A percentile compares a stretch with the other conserved stretches of the same genome.
Evolutionary conservation across 2,113 vertebrate species (phyloP).

Genomic region (Rhabdomys dilectus): DNA sequence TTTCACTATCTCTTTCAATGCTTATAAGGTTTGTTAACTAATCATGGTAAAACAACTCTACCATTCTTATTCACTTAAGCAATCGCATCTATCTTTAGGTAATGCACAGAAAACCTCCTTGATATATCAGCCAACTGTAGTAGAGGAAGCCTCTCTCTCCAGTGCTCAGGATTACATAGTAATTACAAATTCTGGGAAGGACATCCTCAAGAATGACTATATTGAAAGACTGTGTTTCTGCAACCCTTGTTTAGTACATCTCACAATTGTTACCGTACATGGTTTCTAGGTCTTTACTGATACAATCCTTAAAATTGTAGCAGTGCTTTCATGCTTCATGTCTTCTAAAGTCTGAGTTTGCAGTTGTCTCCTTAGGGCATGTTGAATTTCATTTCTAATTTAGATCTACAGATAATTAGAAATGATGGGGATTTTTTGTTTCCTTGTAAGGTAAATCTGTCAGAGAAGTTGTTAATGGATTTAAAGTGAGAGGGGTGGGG

Average conservation of each 20-base stretch:
- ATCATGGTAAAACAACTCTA: not conserved
- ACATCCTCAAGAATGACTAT: not conserved
- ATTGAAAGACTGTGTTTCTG: not conserved
- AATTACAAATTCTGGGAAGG: not conserved
- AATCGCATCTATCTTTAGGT: not conserved
- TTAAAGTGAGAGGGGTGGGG: not conserved
- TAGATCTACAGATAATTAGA: constrained; percentile 62
- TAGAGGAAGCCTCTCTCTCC: not conserved
- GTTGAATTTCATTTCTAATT: constrained; percentile 42
- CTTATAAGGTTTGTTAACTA: not conserved
- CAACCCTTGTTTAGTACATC: not conserved
- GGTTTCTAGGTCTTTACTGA: constrained; percentile 34
- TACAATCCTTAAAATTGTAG: not conserved
- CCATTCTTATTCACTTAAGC: constrained; percentile 1
- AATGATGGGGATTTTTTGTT: not conserved
- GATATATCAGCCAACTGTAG: not conserved
- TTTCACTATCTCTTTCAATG: not conserved
- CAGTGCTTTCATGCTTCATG: constrained; percentile 31
- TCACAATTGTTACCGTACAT: not conserved
- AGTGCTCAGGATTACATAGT: not conserved
- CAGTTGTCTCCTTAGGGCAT: constrained; percentile 37
- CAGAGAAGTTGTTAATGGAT: not conserved
- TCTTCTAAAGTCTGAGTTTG: constrained; percentile 39
- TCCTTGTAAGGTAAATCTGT: constrained; percentile 6
- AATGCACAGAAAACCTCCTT: not conserved